A percentile compares a stretch with the other conserved stretches of the same genome.
phyloP scores from a whole-genome alignment of 2,888 invertebrate genomes.

The Drosophila picticornis region DNA sequence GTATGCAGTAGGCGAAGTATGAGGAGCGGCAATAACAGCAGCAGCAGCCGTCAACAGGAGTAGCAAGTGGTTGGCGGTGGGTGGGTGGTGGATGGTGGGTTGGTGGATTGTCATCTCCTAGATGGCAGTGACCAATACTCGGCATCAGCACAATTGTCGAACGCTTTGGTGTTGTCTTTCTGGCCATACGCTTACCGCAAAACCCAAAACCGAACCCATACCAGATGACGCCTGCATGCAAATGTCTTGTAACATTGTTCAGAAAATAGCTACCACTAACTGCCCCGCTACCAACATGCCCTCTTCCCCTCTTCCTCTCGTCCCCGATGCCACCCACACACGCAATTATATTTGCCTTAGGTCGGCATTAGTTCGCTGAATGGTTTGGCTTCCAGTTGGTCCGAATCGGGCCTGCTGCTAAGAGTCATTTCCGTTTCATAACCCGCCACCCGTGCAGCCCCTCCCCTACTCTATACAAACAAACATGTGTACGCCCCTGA shows the following conservation, averaged over 20 bases:
- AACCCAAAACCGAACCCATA: slow-evolving; percentile 46
- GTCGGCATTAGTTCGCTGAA: slow-evolving; percentile 77
- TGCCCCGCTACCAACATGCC: not conserved
- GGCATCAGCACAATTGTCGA: slow-evolving; percentile 76
- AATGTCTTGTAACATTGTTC: slow-evolving; percentile 74
- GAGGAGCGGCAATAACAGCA: slow-evolving; percentile 26
- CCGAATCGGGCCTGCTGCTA: slow-evolving; percentile 57
- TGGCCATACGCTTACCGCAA: slow-evolving; percentile 69
- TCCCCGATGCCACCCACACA: slow-evolving; percentile 38
- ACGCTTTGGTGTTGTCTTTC: slow-evolving; percentile 61
- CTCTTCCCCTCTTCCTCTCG: not conserved
- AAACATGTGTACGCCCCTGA: slow-evolving; percentile 23
- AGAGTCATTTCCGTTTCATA: slow-evolving; percentile 77
- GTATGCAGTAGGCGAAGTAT: slow-evolving; percentile 58
- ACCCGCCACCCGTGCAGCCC: not conserved
- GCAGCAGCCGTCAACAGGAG: slow-evolving; percentile 18
- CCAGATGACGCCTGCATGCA: slow-evolving; percentile 79
- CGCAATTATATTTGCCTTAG: slow-evolving; percentile 80
- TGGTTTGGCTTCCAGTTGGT: slow-evolving; percentile 58
- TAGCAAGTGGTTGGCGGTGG: not conserved
- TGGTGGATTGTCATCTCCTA: not conserved
- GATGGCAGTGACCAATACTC: slow-evolving; percentile 46
- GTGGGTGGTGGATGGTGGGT: slow-evolving; percentile 4
- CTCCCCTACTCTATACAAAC: not conserved
- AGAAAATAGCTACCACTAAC: slow-evolving; percentile 40